Evolutionary conservation across 2,797 vertebrate species (phyloP), one percentile per base, ranked within the genome.

Genomic region (Microchirus variegatus): DNA sequence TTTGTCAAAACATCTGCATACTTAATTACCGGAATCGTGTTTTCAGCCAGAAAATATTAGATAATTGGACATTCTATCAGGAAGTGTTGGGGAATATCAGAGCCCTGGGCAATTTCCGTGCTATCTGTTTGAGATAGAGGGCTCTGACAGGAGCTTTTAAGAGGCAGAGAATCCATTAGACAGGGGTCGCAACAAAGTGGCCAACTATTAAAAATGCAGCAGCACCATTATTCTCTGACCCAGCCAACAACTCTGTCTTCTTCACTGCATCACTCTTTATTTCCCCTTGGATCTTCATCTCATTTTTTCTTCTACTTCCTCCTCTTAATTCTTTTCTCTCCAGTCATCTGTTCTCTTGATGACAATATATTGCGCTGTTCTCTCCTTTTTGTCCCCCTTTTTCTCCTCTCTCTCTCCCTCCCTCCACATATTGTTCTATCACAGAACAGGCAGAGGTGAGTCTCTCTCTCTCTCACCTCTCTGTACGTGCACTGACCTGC

Each of bases 131-230:
- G 87, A 87, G 75, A 78, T 74, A 71, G 81, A 87, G 74, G 81
- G 78, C 83, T 84, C 78, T 82, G 86, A 87, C 87, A 83, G 78
- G 74, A 81, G 81, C 87, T 90, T 90, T 89, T 91, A 91, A 90
- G 91, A 91, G 87, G 89, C 80, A 86, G 87, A 84, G 84, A 91
- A 93, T 92, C 91, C 91, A 90, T 94, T 92, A 93, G 90, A 89
- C 87, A 80, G 80, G 85, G 90, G 90, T 92, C 84, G 84, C 86
- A 89, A 90, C 90, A 93, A 93, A 94, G 91, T 93, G 89, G 91
- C 87, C 81, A 85, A 88, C 90, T 90, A 93, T 93, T 93, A 93
- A 94, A 93, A 93, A 94, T 94, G 90, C 90, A 94, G 89, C 81
- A 93, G 88, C 87, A 82, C 89, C 89, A 93, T 93, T 92, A 93